Percentiles rank a stretch among this genome's conserved stretches.
Conservation (phyloP, 2,113 vertebrate species). For the Eudyptes chrysolophus region DNA sequence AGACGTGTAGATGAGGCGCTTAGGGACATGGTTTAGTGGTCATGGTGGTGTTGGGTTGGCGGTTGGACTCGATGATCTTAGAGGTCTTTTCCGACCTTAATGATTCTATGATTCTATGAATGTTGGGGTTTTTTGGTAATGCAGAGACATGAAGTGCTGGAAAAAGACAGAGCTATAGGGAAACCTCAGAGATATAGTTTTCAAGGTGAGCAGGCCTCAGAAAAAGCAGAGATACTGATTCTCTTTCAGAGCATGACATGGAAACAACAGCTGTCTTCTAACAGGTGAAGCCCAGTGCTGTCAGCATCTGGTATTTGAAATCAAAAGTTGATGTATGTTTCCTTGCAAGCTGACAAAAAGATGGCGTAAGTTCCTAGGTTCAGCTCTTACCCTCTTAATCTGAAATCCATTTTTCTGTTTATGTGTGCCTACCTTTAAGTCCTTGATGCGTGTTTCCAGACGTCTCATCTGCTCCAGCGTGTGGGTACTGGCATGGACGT, state of each 20-base stretch:
- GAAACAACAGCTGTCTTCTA: not conserved
- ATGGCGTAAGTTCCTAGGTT: not conserved
- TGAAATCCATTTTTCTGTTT: not conserved
- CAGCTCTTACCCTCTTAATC: not conserved
- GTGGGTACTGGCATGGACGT: slow-evolving; percentile 60
- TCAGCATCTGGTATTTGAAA: not conserved
- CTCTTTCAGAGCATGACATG: not conserved
- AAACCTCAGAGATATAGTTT: not conserved
- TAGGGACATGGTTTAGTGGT: too few species aligned
- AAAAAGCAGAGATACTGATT: not conserved
- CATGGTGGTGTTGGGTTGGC: too few species aligned
- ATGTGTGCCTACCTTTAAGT: slow-evolving; percentile 81
- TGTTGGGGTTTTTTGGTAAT: rapidly evolving
- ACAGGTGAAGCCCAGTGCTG: not conserved
- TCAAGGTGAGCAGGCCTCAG: not conserved
- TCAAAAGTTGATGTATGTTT: not conserved
- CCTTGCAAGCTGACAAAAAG: not conserved
- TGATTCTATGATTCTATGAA: not conserved
- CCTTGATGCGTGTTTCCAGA: slow-evolving; percentile 80
- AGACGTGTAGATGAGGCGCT: too few species aligned
- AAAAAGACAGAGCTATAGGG: not conserved
- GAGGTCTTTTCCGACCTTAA: too few species aligned
- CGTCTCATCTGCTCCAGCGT: slow-evolving; percentile 77
- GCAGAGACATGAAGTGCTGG: not conserved
- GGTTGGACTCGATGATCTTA: too few species aligned